Conservation (phyloP, 1,140 invertebrate species). For the Lepidurus couesii region DNA sequence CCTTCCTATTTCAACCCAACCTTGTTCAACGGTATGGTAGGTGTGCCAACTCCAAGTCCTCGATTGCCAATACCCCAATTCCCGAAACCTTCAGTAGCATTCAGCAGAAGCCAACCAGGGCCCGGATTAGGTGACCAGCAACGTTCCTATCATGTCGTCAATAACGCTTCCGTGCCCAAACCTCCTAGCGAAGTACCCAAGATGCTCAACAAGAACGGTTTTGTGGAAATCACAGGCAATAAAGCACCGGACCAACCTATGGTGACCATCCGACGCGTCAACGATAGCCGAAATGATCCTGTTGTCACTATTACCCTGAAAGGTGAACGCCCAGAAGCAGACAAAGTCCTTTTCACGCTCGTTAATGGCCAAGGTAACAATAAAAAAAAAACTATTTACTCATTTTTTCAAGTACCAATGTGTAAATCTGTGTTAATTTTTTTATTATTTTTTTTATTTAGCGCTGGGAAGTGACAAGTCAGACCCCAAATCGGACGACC, state of each 20-base stretch:
- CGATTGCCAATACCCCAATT: not conserved
- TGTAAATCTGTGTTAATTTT: not conserved
- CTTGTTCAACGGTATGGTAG: not conserved
- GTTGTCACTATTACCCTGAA: constrained; percentile 69
- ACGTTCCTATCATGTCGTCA: not conserved
- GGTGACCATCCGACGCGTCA: constrained; percentile 65
- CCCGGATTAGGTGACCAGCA: not conserved
- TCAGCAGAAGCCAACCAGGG: not conserved
- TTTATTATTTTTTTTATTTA: not conserved
- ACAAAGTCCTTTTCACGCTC: constrained; percentile 64
- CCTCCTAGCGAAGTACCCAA: constrained; percentile 29
- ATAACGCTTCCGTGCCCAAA: constrained; percentile 37
- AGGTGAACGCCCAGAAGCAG: constrained; percentile 64
- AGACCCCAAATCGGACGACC: constrained; percentile 38
- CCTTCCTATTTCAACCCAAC: constrained; percentile 25
- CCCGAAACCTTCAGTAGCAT: not conserved
- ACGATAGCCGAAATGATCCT: constrained; percentile 59
- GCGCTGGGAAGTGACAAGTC: constrained; percentile 21
- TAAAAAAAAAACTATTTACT: too few species aligned
- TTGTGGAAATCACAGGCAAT: constrained; percentile 27
- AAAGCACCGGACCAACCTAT: constrained; percentile 49
- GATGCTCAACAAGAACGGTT: constrained; percentile 11
- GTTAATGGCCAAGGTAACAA: constrained; percentile 57
- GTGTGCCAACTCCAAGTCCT: not conserved
- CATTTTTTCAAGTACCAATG: too few species aligned